phyloP scores from a whole-genome alignment of 2,113 vertebrate species.

The Octodon degus region DNA sequence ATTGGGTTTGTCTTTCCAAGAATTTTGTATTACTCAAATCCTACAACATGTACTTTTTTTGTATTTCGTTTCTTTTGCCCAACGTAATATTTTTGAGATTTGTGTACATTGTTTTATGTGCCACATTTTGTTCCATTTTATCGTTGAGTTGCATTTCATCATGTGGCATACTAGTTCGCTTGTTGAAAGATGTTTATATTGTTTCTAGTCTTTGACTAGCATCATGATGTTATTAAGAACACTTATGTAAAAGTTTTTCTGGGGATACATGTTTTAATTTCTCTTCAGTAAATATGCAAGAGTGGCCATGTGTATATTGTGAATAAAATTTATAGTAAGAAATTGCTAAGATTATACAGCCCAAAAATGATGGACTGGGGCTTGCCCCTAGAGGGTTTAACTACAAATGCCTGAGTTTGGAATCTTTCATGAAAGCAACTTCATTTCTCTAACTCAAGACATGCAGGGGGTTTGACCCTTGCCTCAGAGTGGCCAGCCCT shows the following conservation, averaged over 20 bases:
- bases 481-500: background rate
- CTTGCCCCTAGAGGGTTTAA: background rate
- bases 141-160: background rate
- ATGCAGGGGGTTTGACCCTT: background rate
- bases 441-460: background rate
- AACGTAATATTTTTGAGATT: background rate
- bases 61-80: background rate
- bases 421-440: background rate
- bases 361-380: background rate
- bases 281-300: background rate
- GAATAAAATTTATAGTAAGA: background rate
- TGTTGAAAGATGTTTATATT: background rate
- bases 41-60: background rate
- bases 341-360: background rate
- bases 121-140: background rate
- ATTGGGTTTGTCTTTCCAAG: background rate
- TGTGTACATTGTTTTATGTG: background rate
- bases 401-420: background rate
- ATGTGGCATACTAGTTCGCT: background rate
- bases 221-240: background rate
- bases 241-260: background rate
- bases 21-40: background rate
- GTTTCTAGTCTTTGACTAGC: background rate
- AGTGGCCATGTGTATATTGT: background rate
- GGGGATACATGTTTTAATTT: background rate